A percentile compares a stretch with the other conserved stretches of the same genome.
Evolutionary conservation across 2,113 vertebrate genomes (phyloP).

Genomic region (Chamaetylas fuelleborni): DNA sequence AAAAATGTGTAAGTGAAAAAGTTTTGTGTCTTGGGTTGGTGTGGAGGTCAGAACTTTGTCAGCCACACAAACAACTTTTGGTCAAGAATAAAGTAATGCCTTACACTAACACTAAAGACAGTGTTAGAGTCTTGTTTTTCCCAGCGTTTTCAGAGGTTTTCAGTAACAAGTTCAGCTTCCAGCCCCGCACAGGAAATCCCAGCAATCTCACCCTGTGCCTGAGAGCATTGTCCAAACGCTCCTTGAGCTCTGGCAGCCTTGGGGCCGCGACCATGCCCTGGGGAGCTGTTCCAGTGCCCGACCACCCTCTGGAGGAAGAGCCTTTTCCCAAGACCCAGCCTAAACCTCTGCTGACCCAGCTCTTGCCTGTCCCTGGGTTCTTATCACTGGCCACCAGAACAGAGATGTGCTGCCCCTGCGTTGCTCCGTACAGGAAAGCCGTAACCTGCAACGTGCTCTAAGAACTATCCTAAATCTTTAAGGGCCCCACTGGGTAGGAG

Average conservation of each 20-base stretch:
- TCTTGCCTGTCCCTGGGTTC: not conserved
- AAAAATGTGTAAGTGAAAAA: not conserved
- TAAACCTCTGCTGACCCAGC: not conserved
- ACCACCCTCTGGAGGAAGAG: not conserved
- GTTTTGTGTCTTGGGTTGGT: not conserved
- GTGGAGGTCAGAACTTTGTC: not conserved
- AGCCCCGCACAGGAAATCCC: not conserved
- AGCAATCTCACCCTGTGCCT: not conserved
- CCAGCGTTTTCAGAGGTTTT: not conserved
- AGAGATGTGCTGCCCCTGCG: not conserved
- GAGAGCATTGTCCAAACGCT: not conserved
- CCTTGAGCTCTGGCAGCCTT: not conserved
- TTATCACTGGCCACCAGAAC: not conserved
- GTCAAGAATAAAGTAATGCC: not conserved
- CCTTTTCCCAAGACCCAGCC: not conserved
- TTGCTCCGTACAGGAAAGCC: not conserved
- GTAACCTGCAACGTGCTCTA: not conserved
- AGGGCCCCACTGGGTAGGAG: rapidly evolving
- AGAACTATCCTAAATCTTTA: not conserved
- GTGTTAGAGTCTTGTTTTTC: not conserved
- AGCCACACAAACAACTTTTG: not conserved
- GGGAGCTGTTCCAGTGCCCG: not conserved
- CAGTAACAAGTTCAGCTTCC: not conserved
- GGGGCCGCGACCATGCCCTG: not conserved
- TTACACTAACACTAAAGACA: not conserved